These are phyloP conservation scores for Ceratitis capitata DNA, from an alignment of 1,140 invertebrate genomes.

Conservation along the genomic window DNA sequence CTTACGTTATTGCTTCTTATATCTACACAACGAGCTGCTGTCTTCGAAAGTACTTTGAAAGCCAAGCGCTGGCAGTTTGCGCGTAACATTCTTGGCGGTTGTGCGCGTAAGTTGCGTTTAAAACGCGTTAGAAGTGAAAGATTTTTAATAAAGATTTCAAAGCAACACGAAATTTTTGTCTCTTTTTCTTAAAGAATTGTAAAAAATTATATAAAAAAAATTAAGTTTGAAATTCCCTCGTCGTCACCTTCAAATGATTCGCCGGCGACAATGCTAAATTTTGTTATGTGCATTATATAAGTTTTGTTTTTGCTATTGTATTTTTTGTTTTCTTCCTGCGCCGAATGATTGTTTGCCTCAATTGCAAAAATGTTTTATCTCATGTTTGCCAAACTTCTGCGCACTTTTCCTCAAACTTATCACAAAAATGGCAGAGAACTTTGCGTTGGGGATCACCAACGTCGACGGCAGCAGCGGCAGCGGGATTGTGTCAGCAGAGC, in stretches of 20 bases:
- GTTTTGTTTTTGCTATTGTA: neutral
- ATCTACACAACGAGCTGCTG: neutral
- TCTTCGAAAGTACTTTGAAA: neutral
- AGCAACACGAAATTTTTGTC: neutral
- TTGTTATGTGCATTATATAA: neutral
- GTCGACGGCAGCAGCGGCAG: neutral
- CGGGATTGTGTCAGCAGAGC: slow-evolving; percentile 27
- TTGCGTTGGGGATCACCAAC: neutral
- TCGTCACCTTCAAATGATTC: neutral
- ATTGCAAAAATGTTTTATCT: neutral
- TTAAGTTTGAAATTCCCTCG: neutral
- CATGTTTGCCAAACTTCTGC: neutral
- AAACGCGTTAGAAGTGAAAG: neutral
- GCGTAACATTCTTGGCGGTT: neutral
- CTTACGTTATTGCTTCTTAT: neutral
- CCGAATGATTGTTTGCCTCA: neutral
- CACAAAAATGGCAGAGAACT: neutral
- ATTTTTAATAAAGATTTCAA: neutral
- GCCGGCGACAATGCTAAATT: neutral
- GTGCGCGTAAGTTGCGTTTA: neutral
- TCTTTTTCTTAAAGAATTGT: neutral
- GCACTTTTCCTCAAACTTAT: neutral
- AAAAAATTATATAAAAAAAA: neutral
- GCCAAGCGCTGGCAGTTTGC: neutral
- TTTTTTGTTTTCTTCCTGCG: neutral